Base-by-base conservation (phyloP, 2,113 vertebrate species). In the Anhinga rufa region DNA sequence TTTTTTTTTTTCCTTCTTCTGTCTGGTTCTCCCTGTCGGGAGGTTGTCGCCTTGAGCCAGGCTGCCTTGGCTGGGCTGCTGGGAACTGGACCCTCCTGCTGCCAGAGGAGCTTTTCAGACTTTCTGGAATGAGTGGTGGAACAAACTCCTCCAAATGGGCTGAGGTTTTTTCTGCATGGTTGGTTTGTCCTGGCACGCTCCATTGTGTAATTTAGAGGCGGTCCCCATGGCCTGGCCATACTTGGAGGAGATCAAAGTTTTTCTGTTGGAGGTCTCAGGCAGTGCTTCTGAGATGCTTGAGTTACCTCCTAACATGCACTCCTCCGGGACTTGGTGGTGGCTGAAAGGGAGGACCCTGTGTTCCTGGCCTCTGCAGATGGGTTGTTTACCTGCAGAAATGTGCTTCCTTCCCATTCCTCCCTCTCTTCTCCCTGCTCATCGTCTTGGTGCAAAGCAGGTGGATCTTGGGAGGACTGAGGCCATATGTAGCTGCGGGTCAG, bases 401-500 rank as follows among this genome's bases (percentile, higher is more conserved):
- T 31, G 7, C 46, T 82, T 71, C 20, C 19, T 94, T 82, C 5
- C 10, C 55, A 6, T 48, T 90, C 55, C 21, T 61, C 14, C 6
- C 32, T 1, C 31, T 66, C 34, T 65, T 86, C 42, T 31, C 44
- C 46, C 15, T 69, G n/a, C 13, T 74, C 51, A 12, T 80, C 1
- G 1, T 85, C 61, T 57, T 70, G 66, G 48, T 71, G 26, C 6
- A 7, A 42, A 48, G 71, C 61, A 48, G 74, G 42, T 18, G 18
- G 40, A 31, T 91, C 40, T 48, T 42, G 70, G 62, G 31, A 82
- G n/a, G 17, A 6, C 55, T 62, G 54, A 17, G 42, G 22, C 52
- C 0, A 0, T 46, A 9, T 0, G 2, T 48, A 62, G 46, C 75
- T 42, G 22, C 54, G 61, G 48, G 17, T 74, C 52, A 69, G 2